Evolutionary conservation across 2,113 vertebrate genomes (phyloP), one percentile per base, ranked within the genome.

Genomic region (Origma solitaria): DNA sequence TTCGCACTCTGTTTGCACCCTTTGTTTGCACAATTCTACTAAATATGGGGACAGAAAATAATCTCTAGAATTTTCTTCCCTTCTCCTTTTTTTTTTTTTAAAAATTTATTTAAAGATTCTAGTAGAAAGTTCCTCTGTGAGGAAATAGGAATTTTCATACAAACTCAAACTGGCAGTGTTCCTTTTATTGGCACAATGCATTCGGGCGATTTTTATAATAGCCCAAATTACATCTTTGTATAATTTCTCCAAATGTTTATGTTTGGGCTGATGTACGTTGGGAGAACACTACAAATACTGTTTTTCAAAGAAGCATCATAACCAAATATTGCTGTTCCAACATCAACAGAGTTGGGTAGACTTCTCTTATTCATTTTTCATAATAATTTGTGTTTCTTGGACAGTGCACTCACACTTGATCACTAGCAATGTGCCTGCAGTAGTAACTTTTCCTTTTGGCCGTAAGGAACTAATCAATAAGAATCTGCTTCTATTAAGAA

Each of bases 321-420:
- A 91, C 61, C 69, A 93, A 91, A 93, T 86, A 93, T 25, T 91
- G 60, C 80, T 6, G 42, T 93, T 97, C 94, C 96, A 97, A 94
- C 44, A 95, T 86, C 92, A 97, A 95, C 90, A 97, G 78, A 91
- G 50, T 84, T 86, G 64, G 94, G 90, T 50, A 93, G 90, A 93
- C 69, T 91, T 96, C 88, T 94, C 88, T 88, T 87, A 86, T 82
- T 70, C 69, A 95, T 96, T 96, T 96, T 94, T 97, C 91, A 95
- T 86, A 95, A 97, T 91, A n/a, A 91, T 95, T 91, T 97, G 95
- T 95, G 68, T 94, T 95, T 95, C 80, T 96, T 96, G 96, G 96
- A 96, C 73, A 69, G 73, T 45, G 27, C 15, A 42, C 64, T 93
- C 81, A 79, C n/a, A 87, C 54, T 92, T 93, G 86, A 61, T 92